phyloP scores from a whole-genome alignment of 2,888 invertebrate species.

The Onthophagus sagittarius region DNA sequence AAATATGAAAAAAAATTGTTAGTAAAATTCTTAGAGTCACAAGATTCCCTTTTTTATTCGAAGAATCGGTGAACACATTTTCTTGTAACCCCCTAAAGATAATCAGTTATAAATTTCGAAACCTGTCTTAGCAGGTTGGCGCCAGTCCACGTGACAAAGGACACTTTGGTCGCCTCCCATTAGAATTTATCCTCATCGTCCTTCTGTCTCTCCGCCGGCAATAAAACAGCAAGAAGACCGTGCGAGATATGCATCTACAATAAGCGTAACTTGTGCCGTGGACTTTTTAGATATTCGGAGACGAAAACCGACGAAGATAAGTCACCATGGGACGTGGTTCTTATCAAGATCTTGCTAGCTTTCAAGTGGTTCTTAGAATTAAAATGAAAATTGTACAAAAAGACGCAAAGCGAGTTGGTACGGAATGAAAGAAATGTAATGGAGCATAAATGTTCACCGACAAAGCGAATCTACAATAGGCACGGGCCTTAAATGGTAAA shows the following conservation, averaged over 20 bases:
- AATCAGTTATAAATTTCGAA: neutral
- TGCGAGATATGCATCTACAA: neutral
- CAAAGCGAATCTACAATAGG: neutral
- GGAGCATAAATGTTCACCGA: neutral
- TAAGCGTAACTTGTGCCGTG: neutral
- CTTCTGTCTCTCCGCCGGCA: neutral
- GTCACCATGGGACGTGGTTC: neutral
- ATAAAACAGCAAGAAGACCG: neutral
- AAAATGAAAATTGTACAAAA: neutral
- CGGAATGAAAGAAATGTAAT: neutral
- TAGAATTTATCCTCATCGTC: conserved; percentile 1
- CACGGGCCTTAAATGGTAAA: neutral
- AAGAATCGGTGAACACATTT: neutral
- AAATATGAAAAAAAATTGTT: too few species aligned
- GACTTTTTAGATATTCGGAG: neutral
- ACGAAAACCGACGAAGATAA: neutral
- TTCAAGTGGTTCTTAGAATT: neutral
- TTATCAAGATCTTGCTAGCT: neutral
- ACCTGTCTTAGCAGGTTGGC: neutral
- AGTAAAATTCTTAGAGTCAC: neutral
- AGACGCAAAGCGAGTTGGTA: neutral
- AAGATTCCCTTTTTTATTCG: neutral
- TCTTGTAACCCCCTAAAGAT: neutral
- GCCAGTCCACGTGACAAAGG: conserved; percentile 4
- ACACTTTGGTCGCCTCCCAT: conserved; percentile 3